Evolutionary conservation across 2,888 invertebrate species (phyloP), one percentile per base, ranked within the genome.

Genomic region (Stenurella melanura): DNA sequence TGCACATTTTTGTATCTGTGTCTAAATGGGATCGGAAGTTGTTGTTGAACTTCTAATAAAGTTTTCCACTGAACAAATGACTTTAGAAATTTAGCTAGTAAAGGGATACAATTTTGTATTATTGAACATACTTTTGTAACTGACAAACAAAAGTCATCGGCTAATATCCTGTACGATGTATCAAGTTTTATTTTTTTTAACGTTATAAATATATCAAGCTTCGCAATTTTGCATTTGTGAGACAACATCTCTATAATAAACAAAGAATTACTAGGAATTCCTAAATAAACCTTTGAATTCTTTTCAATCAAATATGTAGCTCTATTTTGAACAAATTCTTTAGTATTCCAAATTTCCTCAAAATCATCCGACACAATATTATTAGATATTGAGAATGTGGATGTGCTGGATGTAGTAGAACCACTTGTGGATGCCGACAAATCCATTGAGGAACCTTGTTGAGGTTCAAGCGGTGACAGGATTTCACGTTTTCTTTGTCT

Each of bases 1-100:
- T 76, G 73, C 12, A 73, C 68, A 17, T 73, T 76, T 73, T 50
- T 73, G 54, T 68, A 76, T 58, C 69, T 76, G 18, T 60, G 21
- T 18, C 68, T 56, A 68, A 76, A 76, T 21, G 73, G 61, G 3
- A 76, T 76, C 1, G 76, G 73, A 76, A 42, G 63, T 54, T 68
- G 54, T 67, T 67, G n/a, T n/a, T 61, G n/a, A 34, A 63, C 54
- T 61, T 75, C 70, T 18, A 19, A 17, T 21, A 75, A 60, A 17
- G 70, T 18, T 60, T 26, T 75, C 75, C 75, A 75, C 30, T 75
- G 72, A 42, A 75, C 57, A 57, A 56, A 56, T 6, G 56, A 1
- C n/a, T 56, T 56, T 56, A 56, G 18, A 17, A 56, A 56, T 56
- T 56, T 56, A 56, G 56, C 56, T 12, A 56, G 18, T 12, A 56